Evolutionary conservation across 2,797 vertebrate species (phyloP), one percentile per base, ranked within the genome.

Genomic region (Dermochelys coriacea): DNA sequence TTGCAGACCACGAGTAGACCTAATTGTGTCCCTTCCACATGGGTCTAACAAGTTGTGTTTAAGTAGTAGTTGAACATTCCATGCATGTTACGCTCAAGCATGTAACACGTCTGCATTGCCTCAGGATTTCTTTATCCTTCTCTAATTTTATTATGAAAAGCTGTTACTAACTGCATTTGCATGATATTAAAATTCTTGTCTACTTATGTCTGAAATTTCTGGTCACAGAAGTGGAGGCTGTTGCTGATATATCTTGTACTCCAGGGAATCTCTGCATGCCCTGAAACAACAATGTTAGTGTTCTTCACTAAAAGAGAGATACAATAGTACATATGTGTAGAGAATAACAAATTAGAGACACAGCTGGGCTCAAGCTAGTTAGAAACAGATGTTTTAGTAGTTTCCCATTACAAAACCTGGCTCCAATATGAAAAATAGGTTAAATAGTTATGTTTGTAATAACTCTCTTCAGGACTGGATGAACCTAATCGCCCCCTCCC

Each of bases 151-250:
- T 96, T 94, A 95, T 77, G 81, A 94, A 96, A 97, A 97, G 80
- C 84, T 97, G 55, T 94, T 97, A 96, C 94, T 96, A 89, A 91
- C 45, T 77, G 75, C 68, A 6, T 95, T 97, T 96, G 84, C 88
- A 91, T 95, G 82, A 52, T 89, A 88, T 96, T 98, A 96, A 95
- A 92, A 98, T 97, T 97, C 93, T 96, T 55, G 95, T 96, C 93
- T 94, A 86, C 84, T 79, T 90, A 55, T 79, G 61, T 93, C 85
- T 93, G 94, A 93, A 93, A 89, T 93, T 96, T 96, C 88, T 96
- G 49, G 84, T 89, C 91, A n/a, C 75, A 82, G 90, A 89, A 93
- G 84, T 86, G 87, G 95, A 92, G 77, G 21, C 75, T 92, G 52
- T 84, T 91, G 91, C 59, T 94, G 89, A 93, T 88, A 85, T 93